phyloP scores from a whole-genome alignment of 92 coral and sea anemone species.

The Porites rus region DNA sequence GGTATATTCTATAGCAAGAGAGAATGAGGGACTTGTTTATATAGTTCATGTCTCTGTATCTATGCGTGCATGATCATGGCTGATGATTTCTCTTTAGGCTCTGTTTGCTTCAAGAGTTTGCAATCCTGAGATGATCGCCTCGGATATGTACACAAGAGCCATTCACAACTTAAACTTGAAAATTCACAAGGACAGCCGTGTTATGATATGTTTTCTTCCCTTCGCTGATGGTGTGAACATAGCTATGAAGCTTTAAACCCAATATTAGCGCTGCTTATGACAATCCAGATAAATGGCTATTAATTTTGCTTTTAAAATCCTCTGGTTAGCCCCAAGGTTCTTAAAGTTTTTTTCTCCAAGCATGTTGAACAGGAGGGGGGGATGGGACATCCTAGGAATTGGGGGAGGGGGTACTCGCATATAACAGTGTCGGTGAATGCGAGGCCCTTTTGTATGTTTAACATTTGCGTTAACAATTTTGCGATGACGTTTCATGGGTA shows the following conservation, averaged over 20 bases:
- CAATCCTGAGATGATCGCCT: constrained; percentile 41
- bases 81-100: constrained; percentile 39
- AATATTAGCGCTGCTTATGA: too few relatives aligned
- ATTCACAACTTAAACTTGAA: constrained; percentile 84
- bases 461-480: too few relatives aligned
- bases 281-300: too few relatives aligned
- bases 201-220: constrained; percentile 69
- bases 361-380: not conserved
- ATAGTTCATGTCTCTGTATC: too few relatives aligned
- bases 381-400: not conserved
- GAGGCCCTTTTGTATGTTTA: too few relatives aligned
- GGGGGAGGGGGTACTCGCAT: not conserved
- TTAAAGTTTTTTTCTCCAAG: not conserved
- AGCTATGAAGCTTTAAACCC: constrained; percentile 69
- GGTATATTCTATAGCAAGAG: too few relatives aligned
- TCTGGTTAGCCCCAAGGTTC: not conserved
- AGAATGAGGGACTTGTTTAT: too few relatives aligned
- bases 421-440: too few relatives aligned
- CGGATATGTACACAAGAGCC: constrained; percentile 37
- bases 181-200: constrained; percentile 82
- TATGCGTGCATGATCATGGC: too few relatives aligned
- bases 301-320: too few relatives aligned
- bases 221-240: constrained; percentile 90
- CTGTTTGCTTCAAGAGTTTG: constrained; percentile 57
- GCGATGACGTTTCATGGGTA: too few relatives aligned